These are phyloP conservation scores for Cordilura impudica DNA, from an alignment of 2,888 invertebrate genomes.

Conservation along the genomic window DNA sequence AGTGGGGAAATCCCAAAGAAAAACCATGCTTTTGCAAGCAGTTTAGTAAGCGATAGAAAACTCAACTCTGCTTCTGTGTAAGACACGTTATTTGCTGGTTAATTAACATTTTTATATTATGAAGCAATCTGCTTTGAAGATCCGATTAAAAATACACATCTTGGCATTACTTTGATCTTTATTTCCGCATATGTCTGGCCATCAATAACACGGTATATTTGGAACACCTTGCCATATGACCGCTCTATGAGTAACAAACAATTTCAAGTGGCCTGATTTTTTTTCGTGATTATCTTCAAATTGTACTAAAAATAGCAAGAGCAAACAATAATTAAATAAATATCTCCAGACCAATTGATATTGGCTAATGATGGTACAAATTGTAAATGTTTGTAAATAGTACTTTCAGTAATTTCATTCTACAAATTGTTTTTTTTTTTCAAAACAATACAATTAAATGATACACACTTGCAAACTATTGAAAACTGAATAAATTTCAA, in stretches of 20 bases:
- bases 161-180: too few species aligned
- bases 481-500: conserved; percentile 47
- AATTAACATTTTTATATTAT: too few species aligned
- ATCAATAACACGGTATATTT: too few species aligned
- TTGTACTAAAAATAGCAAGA: not conserved
- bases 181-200: too few species aligned
- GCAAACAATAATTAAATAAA: not conserved
- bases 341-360: not conserved
- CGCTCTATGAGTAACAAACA: not conserved
- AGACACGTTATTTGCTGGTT: too few species aligned
- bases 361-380: not conserved
- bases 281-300: not conserved
- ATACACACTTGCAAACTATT: conserved; percentile 11
- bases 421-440: not conserved
- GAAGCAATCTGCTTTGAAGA: too few species aligned
- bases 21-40: too few species aligned
- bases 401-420: not conserved
- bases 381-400: not conserved
- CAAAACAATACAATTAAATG: not conserved
- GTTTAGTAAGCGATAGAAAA: too few species aligned
- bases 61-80: too few species aligned
- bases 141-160: too few species aligned
- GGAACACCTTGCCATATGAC: not conserved
- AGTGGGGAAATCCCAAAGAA: too few species aligned
- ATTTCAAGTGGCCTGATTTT: not conserved